These are phyloP conservation scores for Lagorchestes hirsutus DNA, from an alignment of 2,797 vertebrate genomes.

Conservation along the genomic window DNA sequence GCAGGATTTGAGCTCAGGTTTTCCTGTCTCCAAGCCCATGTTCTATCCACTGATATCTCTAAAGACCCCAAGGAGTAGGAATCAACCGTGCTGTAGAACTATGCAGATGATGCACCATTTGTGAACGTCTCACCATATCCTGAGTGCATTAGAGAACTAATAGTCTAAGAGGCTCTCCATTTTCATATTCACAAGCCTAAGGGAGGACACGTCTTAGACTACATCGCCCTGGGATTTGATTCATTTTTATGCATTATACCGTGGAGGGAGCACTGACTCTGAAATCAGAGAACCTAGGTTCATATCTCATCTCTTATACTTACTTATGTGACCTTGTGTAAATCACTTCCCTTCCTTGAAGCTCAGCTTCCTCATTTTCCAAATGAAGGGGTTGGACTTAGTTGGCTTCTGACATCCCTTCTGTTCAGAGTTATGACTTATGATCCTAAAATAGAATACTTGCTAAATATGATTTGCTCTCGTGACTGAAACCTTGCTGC, in stretches of 20 bases:
- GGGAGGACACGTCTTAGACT: not conserved
- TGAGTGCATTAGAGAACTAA: not conserved
- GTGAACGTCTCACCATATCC: not conserved
- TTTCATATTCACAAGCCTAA: not conserved
- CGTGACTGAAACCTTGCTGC: not conserved
- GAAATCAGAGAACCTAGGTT: not conserved
- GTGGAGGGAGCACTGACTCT: not conserved
- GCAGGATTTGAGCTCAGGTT: not conserved
- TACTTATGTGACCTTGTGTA: not conserved
- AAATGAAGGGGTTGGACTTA: not conserved
- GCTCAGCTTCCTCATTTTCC: not conserved
- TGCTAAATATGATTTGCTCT: not conserved
- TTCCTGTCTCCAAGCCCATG: not conserved
- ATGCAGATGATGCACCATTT: not conserved
- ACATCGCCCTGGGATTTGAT: not conserved
- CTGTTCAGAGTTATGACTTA: not conserved
- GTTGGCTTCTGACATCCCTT: not conserved
- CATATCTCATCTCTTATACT: not conserved
- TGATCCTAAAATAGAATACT: not conserved
- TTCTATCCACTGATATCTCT: not conserved
- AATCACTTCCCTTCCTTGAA: not conserved
- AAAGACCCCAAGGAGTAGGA: constrained; percentile 25
- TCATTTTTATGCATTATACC: not conserved
- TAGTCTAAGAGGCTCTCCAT: not conserved
- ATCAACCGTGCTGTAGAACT: not conserved